Evolutionary conservation across 2,797 vertebrate species (phyloP), one percentile per base, ranked within the genome.

Genomic region (Microcaecilia unicolor): DNA sequence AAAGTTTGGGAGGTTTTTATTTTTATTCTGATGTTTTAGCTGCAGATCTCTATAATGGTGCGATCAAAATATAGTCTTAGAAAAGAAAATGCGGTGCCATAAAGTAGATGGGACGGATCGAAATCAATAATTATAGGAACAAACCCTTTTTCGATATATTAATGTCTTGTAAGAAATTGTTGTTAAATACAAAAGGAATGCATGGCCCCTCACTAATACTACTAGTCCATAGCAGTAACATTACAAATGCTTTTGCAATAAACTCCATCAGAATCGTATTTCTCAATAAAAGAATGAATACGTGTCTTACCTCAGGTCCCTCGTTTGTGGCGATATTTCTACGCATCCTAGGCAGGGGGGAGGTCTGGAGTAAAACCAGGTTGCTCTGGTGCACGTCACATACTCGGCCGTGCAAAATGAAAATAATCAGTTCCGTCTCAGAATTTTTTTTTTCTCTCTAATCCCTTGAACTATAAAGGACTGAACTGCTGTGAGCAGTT

Each of bases 381-480:
- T 53, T 72, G 73, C 66, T 74, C 64, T 67, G 64, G 46, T 28
- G 46, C 59, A 64, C 25, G 8, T 40, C 24, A 51, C 15, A 62
- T 67, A 48, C 70, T 70, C 70, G 80, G 70, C 66, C 72, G 78
- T 72, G 55, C 76, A 74, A 79, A 81, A 75, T 80, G 70, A 70
- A 73, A 75, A 75, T 55, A 58, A 75, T 67, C 69, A 72, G n/a
- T 71, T 76, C 74, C 28, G 7, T 10, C 26, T 18, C 16, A 59
- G 62, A 62, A 56, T 48, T 67, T 76, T 80, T 80, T 82, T 77
- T 80, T 65, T 73, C 48, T n/a, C n/a, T n/a, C 57, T 64, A 67
- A 70, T 67, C 51, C 64, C 70, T 55, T 68, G 55, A 64, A 43
- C 23, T 58, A 50, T 55, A 58, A 70, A 64, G 72, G 52, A 71